Conservation (phyloP, 1,140 invertebrate species). For the Penaeus vannamei region DNA sequence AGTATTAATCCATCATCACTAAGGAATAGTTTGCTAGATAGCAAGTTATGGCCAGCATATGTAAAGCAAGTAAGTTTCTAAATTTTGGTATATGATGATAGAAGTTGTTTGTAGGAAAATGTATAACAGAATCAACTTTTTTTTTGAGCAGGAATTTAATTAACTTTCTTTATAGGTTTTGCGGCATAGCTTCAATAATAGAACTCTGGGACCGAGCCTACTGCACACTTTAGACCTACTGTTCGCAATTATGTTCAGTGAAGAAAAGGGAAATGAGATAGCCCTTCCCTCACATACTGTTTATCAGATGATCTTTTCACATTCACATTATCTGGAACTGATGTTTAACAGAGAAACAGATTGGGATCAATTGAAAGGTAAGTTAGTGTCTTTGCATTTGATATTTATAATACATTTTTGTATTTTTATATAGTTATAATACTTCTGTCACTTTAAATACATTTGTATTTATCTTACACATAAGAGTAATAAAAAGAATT, state of each 20-base stretch:
- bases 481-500: too few relatives aligned
- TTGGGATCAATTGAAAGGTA: conserved; percentile 26
- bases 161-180: conserved; percentile 5
- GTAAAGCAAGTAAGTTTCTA: too few relatives aligned
- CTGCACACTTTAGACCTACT: not conserved
- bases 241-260: not conserved
- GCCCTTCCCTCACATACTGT: not conserved
- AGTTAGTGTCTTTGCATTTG: not conserved
- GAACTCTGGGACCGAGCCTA: not conserved
- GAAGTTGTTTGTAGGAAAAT: too few relatives aligned
- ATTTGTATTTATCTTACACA: too few relatives aligned
- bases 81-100: too few relatives aligned
- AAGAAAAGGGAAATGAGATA: not conserved
- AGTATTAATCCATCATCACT: too few relatives aligned
- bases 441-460: too few relatives aligned
- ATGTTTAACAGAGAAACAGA: conserved; percentile 19
- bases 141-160: not conserved
- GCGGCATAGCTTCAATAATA: not conserved
- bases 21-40: too few relatives aligned
- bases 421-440: too few relatives aligned
- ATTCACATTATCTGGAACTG: conserved; percentile 25
- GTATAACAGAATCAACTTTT: too few relatives aligned
- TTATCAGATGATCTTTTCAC: conserved; percentile 35
- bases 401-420: conserved; percentile 1
- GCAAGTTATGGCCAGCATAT: too few relatives aligned